These are phyloP conservation scores for Charina bottae DNA, from an alignment of 2,113 vertebrate genomes.

Conservation along the genomic window DNA sequence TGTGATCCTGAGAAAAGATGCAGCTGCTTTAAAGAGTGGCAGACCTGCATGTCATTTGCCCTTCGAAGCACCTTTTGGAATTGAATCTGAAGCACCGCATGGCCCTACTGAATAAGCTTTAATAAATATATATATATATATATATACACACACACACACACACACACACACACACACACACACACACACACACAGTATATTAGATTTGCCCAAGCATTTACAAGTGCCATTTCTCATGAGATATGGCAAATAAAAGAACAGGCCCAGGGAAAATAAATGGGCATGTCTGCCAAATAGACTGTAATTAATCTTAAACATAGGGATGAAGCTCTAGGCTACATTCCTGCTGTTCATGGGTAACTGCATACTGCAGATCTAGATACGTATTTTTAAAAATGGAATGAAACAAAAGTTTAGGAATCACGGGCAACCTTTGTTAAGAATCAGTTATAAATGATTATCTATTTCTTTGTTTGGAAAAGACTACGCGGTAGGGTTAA, in stretches of 20 bases:
- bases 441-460: not conserved
- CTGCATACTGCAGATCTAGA: not conserved
- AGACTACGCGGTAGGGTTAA: not conserved
- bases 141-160: too few relatives aligned
- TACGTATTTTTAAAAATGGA: not conserved
- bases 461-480: not conserved
- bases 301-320: not conserved
- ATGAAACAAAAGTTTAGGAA: not conserved
- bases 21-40: not conserved
- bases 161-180: too few relatives aligned
- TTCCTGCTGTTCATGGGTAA: not conserved
- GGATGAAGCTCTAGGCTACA: not conserved
- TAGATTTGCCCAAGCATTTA: not conserved
- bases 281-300: not conserved
- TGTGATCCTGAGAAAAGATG: not conserved
- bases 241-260: not conserved
- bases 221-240: not conserved
- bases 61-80: not conserved
- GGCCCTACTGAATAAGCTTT: not conserved
- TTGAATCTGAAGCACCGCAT: not conserved
- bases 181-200: too few relatives aligned
- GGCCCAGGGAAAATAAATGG: not conserved
- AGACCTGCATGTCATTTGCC: not conserved
- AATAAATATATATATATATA: too few relatives aligned
- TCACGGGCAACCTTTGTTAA: not conserved